Base-by-base conservation (phyloP, 1,140 invertebrate genomes). In the Telenomus remus region DNA sequence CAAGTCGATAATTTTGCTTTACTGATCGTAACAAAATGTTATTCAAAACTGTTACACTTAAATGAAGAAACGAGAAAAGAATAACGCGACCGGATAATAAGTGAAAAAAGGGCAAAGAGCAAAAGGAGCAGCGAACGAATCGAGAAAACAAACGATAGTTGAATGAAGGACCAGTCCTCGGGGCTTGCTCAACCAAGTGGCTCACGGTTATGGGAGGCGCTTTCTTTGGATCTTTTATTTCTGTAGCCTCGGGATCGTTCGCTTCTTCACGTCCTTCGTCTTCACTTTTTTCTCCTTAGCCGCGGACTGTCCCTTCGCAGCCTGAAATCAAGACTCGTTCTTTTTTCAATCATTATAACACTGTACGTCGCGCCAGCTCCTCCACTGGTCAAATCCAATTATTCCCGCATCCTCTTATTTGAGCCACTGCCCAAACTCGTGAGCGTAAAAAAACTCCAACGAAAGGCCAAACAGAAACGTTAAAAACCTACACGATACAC, bases 71-170 rank as follows among this genome's bases (percentile, higher is more conserved):
- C 27, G 53, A 42, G 53, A 34, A 60, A 1, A 48, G 43, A 49
- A 42, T 34, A 42, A 42, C 39, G 37, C 19, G 16, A 55, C 56
- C 8, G 33, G 46, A 72, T 4, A 33, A 14, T 39, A n/a, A 59
- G 12, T 53, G 13, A 12, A 37, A 46, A 63, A 48, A 48, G 39
- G 60, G 60, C 33, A 54, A 56, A 51, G 37, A 33, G 27, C 55
- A 55, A 72, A 65, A 65, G 37, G 55, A 54, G 43, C 43, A 60
- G 35, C 15, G 51, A 44, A 71, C 69, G 72, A 51, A 54, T 73
- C 65, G 79, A 76, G 75, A 79, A 79, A 79, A 80, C 78, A 78
- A 82, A 77, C 75, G 77, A 79, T 72, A 76, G 75, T 73, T 80
- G 75, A 80, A 80, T 77, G 75, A 77, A 75, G 79, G 63, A 68